Evolutionary conservation across 2,888 invertebrate genomes (phyloP).

Genomic region (Kryphioiulus occultus): DNA sequence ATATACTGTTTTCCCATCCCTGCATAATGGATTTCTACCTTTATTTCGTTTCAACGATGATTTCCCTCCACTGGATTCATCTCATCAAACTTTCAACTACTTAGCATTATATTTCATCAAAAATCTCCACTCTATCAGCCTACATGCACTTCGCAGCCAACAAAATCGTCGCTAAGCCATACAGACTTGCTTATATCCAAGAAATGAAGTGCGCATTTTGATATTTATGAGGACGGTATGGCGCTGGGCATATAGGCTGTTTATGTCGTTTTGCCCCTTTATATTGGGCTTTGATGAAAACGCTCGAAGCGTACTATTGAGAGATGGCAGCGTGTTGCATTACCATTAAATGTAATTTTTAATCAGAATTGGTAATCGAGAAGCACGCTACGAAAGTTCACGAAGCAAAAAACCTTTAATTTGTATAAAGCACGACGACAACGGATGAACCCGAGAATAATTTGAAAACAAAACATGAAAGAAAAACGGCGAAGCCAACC

Average conservation of each 20-base stretch:
- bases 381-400: no score
- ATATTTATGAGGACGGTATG: neutral
- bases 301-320: no score
- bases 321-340: no score
- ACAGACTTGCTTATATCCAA: neutral
- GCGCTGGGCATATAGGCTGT: neutral
- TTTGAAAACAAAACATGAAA: no score
- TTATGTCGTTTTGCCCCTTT: neutral
- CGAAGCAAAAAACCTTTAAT: no score
- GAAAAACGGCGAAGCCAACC: no score
- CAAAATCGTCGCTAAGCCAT: neutral
- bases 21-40: neutral
- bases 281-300: neutral
- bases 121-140: neutral
- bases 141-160: neutral
- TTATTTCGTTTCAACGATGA: constrained; percentile 21
- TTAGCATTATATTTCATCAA: constrained; percentile 27
- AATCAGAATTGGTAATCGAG: no score
- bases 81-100: constrained; percentile 17
- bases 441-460: no score
- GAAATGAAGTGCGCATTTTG: neutral
- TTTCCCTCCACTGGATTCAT: neutral
- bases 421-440: no score
- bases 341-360: no score
- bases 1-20: neutral